Conservation (phyloP, 1,140 invertebrate genomes). For the Physella acuta region DNA sequence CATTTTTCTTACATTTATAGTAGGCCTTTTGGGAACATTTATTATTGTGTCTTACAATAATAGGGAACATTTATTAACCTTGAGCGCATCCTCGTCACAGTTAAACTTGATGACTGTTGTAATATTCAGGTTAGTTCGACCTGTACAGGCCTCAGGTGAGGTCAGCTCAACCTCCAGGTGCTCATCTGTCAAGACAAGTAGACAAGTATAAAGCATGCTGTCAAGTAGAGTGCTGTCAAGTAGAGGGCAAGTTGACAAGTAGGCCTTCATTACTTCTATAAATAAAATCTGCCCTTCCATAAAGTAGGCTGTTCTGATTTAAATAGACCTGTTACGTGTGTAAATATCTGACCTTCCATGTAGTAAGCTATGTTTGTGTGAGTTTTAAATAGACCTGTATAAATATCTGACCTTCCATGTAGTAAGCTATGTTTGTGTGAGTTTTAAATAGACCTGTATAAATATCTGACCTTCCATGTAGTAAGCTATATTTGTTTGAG, state of each 20-base stretch:
- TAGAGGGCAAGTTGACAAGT: neutral
- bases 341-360: neutral
- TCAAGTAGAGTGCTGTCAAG: neutral
- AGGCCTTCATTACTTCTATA: neutral
- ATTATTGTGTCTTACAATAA: neutral
- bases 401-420: conserved; percentile 37
- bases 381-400: no score
- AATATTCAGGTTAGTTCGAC: conserved; percentile 28
- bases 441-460: no score
- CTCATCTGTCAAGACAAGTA: conserved; percentile 38
- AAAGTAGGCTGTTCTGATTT: neutral
- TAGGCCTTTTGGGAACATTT: neutral
- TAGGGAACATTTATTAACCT: neutral
- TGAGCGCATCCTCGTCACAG: conserved; percentile 28
- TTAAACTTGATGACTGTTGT: conserved; percentile 40
- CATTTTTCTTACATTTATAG: neutral
- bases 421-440: conserved; percentile 33
- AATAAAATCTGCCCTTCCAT: neutral
- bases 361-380: neutral
- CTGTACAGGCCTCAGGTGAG: conserved; percentile 36
- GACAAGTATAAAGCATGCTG: neutral
- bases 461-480: conserved; percentile 39
- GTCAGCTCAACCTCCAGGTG: conserved; percentile 39
- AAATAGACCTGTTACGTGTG: neutral
- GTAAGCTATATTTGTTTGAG: conserved; percentile 29